Percentiles rank a stretch among this genome's conserved stretches.
These are phyloP conservation scores for Temnothorax longispinosus DNA, from an alignment of 1,140 invertebrate species.

Conservation along the genomic window DNA sequence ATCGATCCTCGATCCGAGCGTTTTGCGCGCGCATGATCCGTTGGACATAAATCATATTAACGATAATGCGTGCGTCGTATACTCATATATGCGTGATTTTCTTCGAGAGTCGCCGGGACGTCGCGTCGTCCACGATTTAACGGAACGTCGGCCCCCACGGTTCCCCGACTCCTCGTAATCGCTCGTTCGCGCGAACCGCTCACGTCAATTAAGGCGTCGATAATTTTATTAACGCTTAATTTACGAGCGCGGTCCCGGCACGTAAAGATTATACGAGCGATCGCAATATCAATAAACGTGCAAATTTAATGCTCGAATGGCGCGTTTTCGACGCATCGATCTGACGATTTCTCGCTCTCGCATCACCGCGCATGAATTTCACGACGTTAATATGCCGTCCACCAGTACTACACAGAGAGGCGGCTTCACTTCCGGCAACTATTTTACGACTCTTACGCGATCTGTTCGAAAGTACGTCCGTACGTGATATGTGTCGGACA, in stretches of 20 bases:
- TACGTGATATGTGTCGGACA: background rate
- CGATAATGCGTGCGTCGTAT: background rate
- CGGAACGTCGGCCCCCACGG: background rate
- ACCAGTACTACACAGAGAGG: background rate
- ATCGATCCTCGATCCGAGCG: background rate
- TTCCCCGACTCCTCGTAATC: background rate
- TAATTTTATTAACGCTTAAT: slow-evolving; percentile 47
- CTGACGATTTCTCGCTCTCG: background rate
- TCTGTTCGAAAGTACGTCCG: background rate
- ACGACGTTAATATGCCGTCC: background rate
- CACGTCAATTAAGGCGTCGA: slow-evolving; percentile 15
- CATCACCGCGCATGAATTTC: background rate
- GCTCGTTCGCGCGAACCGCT: background rate
- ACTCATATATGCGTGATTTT: background rate
- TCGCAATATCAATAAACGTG: slow-evolving; percentile 25
- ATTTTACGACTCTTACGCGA: slow-evolving; percentile 1
- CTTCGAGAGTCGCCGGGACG: background rate
- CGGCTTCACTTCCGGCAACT: background rate
- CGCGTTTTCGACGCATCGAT: background rate
- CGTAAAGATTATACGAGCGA: slow-evolving; percentile 17
- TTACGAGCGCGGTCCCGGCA: slow-evolving; percentile 7
- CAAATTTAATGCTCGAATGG: slow-evolving; percentile 12
- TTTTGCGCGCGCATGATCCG: background rate
- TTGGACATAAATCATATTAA: background rate
- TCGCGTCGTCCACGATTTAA: background rate